phyloP scores from a whole-genome alignment of 1,140 invertebrate species.

The Tigriopus japonicus region DNA sequence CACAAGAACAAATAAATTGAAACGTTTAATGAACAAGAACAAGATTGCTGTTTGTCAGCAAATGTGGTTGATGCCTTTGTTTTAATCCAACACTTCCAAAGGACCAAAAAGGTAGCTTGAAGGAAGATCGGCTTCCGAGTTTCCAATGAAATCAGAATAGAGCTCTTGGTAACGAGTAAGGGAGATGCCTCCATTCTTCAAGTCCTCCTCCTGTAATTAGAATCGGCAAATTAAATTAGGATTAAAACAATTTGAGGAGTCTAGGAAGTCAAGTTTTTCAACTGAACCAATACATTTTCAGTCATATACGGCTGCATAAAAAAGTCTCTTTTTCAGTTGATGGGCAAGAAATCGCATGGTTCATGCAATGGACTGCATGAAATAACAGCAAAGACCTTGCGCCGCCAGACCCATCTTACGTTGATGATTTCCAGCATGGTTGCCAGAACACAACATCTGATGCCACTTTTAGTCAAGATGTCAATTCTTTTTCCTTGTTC shows the following conservation, averaged over 20 bases:
- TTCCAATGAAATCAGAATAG: conserved; percentile 57
- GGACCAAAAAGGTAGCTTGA: conserved; percentile 60
- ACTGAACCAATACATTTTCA: too few species aligned
- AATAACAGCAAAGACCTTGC: too few species aligned
- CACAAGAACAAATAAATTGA: not conserved
- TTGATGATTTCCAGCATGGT: too few species aligned
- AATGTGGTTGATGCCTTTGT: not conserved
- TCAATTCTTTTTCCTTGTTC: too few species aligned
- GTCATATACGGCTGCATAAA: too few species aligned
- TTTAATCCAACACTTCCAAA: conserved; percentile 23
- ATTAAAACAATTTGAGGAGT: not conserved
- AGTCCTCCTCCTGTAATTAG: conserved; percentile 48
- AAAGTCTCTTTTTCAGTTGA: too few species aligned
- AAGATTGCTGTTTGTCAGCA: not conserved
- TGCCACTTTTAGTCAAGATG: too few species aligned
- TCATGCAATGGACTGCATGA: too few species aligned
- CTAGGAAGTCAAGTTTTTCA: too few species aligned
- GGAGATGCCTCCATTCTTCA: conserved; percentile 49
- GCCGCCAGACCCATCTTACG: too few species aligned
- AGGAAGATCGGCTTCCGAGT: conserved; percentile 44
- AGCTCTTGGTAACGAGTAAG: conserved; percentile 56
- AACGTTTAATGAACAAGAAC: not conserved
- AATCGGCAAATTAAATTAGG: conserved; percentile 12
- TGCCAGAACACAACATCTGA: too few species aligned
- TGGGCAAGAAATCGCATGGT: too few species aligned